Conservation (phyloP, 1,140 invertebrate species). For the Atta texana region DNA sequence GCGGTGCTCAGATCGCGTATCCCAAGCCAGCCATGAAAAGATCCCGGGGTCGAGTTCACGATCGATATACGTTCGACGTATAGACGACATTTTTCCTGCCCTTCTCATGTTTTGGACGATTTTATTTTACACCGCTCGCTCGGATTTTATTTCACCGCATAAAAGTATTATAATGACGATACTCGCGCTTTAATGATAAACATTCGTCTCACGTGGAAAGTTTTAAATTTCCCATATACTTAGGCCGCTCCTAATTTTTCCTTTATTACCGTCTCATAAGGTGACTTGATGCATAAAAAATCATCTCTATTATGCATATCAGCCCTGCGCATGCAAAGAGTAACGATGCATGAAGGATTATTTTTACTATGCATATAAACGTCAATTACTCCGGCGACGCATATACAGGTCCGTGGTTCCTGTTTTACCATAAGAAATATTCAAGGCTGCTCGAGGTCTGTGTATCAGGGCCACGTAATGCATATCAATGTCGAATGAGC, state of each 20-base stretch:
- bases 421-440: slow-evolving; percentile 52
- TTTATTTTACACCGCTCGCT: not conserved
- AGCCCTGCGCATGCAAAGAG: slow-evolving; percentile 37
- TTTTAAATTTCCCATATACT: slow-evolving; percentile 8
- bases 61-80: slow-evolving; percentile 25
- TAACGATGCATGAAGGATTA: slow-evolving; percentile 48
- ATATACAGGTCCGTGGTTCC: slow-evolving; percentile 20
- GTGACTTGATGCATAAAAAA: slow-evolving; percentile 31
- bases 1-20: slow-evolving; percentile 69
- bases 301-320: slow-evolving; percentile 49
- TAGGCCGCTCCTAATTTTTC: not conserved
- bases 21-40: slow-evolving; percentile 12
- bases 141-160: not conserved
- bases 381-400: slow-evolving; percentile 37
- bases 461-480: slow-evolving; percentile 22
- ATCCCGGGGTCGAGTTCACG: not conserved
- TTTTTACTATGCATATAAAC: slow-evolving; percentile 55
- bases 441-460: slow-evolving; percentile 17
- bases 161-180: not conserved
- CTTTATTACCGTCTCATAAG: not conserved
- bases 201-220: slow-evolving; percentile 6
- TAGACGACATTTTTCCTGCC: not conserved
- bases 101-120: not conserved
- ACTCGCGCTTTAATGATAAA: not conserved
- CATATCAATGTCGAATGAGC: slow-evolving; percentile 63